Evolutionary conservation across 1,140 invertebrate species (phyloP).

Genomic region (Achroia grisella): DNA sequence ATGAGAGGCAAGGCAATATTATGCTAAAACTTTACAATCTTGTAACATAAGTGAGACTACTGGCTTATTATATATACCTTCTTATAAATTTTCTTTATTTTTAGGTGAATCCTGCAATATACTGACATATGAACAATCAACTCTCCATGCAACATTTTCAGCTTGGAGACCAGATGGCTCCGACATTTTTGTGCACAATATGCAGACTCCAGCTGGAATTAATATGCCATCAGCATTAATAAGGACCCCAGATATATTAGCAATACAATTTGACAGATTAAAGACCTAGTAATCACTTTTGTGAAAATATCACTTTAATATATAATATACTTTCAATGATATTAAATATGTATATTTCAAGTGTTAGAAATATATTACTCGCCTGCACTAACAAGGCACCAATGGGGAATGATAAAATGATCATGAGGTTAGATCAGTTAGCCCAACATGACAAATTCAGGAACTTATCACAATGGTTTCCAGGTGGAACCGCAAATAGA

Average conservation of each 20-base stretch:
- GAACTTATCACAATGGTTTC: too few species aligned
- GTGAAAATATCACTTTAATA: too few species aligned
- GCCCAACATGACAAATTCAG: too few species aligned
- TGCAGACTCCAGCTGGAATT: slow-evolving; percentile 44
- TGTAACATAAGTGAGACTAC: neutral
- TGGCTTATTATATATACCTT: too few species aligned
- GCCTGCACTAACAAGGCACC: too few species aligned
- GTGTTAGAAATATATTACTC: too few species aligned
- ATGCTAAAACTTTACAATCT: neutral
- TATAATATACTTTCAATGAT: too few species aligned
- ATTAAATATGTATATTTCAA: too few species aligned
- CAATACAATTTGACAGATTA: slow-evolving; percentile 40
- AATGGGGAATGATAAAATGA: too few species aligned
- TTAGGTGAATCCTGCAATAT: slow-evolving; percentile 44
- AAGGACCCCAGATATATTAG: slow-evolving; percentile 47
- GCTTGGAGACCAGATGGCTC: slow-evolving; percentile 45
- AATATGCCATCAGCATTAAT: slow-evolving; percentile 38
- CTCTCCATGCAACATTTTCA: slow-evolving; percentile 35
- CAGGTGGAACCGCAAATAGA: too few species aligned
- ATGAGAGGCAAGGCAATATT: neutral
- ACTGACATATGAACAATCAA: slow-evolving; percentile 49
- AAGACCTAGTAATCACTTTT: slow-evolving; percentile 5
- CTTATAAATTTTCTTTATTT: slow-evolving; percentile 12
- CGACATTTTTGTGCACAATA: slow-evolving; percentile 39
- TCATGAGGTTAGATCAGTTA: too few species aligned